A percentile compares a stretch with the other conserved stretches of the same genome.
phyloP scores from a whole-genome alignment of 2,797 vertebrate species.

The Semaprochilodus insignis region DNA sequence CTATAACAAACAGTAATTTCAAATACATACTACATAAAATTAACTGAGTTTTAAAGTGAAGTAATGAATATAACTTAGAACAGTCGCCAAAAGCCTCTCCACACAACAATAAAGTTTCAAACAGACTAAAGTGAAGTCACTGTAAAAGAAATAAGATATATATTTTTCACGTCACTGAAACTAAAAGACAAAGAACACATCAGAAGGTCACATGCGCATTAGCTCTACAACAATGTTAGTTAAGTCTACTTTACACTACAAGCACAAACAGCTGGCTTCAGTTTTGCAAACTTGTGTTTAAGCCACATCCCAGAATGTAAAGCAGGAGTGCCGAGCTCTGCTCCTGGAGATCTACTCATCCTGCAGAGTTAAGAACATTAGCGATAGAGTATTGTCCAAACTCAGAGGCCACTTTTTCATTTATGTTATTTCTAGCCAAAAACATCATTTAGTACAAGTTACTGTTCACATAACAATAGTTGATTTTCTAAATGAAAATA shows the following conservation, averaged over 20 bases:
- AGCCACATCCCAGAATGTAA: background rate
- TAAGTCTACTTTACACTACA: background rate
- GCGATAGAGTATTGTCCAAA: too few species aligned
- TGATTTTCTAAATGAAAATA: too few species aligned
- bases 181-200: background rate
- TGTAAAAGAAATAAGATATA: background rate
- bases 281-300: background rate
- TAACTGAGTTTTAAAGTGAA: background rate
- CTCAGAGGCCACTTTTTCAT: too few species aligned
- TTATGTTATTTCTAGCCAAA: too few species aligned
- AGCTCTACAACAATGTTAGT: background rate
- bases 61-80: background rate
- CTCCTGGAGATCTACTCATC: background rate
- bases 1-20: conserved; percentile 8
- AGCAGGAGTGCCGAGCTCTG: background rate
- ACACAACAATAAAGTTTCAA: background rate
- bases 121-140: background rate
- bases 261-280: background rate
- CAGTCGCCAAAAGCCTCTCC: background rate
- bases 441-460: too few species aligned
- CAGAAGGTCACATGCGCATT: background rate
- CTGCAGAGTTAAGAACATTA: background rate
- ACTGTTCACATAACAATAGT: too few species aligned
- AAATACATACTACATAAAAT: background rate
- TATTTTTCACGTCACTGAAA: conserved; percentile 4